phyloP scores from a whole-genome alignment of 2,888 invertebrate genomes.

The Orthosia incerta region DNA sequence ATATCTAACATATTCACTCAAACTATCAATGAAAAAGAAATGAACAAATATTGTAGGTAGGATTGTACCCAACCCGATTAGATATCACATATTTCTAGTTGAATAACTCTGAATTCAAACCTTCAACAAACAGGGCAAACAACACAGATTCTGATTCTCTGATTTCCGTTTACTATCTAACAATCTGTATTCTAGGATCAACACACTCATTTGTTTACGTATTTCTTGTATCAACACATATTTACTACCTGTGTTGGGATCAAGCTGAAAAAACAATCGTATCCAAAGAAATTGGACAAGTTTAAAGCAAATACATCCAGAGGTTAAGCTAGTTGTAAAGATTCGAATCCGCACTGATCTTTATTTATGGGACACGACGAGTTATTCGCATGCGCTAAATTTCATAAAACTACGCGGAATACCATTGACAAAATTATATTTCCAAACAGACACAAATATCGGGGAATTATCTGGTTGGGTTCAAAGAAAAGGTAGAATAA shows the following conservation, averaged over 20 bases:
- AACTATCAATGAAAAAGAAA: neutral
- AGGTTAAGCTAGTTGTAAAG: conserved; percentile 30
- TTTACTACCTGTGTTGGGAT: conserved; percentile 1
- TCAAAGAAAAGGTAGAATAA: conserved; percentile 67
- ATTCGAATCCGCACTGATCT: conserved; percentile 38
- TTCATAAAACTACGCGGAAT: conserved; percentile 28
- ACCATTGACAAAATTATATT: conserved; percentile 45
- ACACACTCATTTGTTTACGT: conserved; percentile 17
- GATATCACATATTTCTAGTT: conserved; percentile 32
- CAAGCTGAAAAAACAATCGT: conserved; percentile 1
- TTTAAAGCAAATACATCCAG: conserved; percentile 22
- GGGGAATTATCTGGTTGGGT: conserved; percentile 56
- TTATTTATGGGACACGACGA: conserved; percentile 28
- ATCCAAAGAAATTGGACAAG: conserved; percentile 14
- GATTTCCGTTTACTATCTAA: too few species aligned
- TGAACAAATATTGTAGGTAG: neutral
- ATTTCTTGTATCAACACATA: conserved; percentile 16
- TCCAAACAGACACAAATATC: conserved; percentile 56
- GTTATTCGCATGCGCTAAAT: conserved; percentile 20
- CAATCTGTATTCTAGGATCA: conserved; percentile 36
- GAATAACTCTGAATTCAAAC: conserved; percentile 32
- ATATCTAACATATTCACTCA: neutral
- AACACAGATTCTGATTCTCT: neutral
- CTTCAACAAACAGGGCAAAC: conserved; percentile 8
- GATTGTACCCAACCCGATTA: neutral